Evolutionary conservation across 1,140 invertebrate species (phyloP), one percentile per base, ranked within the genome.

Genomic region (Thalassaphorura encarpata): DNA sequence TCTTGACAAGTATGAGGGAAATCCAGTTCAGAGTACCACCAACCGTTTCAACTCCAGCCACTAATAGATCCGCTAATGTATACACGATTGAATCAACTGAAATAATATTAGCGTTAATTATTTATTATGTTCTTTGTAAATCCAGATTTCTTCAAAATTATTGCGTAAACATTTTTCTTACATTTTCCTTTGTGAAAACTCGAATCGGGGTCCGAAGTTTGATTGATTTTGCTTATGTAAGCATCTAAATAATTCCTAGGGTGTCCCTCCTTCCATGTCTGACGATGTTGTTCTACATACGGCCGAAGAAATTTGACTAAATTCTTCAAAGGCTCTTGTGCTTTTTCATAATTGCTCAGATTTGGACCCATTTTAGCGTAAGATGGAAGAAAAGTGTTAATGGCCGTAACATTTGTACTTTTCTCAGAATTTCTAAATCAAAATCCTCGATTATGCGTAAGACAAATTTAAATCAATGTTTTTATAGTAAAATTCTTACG

Each of bases 31-130:
- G 50, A 5, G 50, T 52, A 6, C 6, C n/a, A 3, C 26, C n/a
- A 11, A 36, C 41, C 3, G 50, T 52, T 29, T 52, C 50, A 0
- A 84, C 83, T 1, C 85, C 86, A 23, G 84, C 86, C 8, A 29
- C n/a, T 11, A 36, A 36, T n/a, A 36, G 33, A n/a, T 36, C 33
- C 11, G 11, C 11, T 11, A 36, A 11, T 36, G 33, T n/a, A n/a
- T 36, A 36, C 33, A 36, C 33, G 33, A 36, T 11, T 36, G 33
- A 36, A n/a, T n/a, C n/a, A n/a, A n/a, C n/a, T n/a, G n/a, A n/a
- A n/a, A n/a, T n/a, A n/a, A n/a, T n/a, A n/a, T n/a, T n/a, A n/a
- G n/a, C n/a, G n/a, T n/a, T n/a, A n/a, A n/a, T n/a, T n/a, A n/a
- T n/a, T n/a, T n/a, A n/a, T n/a, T n/a, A n/a, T n/a, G n/a, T n/a